These are phyloP conservation scores for Melolontha melolontha DNA, from an alignment of 2,888 invertebrate genomes.

Conservation along the genomic window DNA sequence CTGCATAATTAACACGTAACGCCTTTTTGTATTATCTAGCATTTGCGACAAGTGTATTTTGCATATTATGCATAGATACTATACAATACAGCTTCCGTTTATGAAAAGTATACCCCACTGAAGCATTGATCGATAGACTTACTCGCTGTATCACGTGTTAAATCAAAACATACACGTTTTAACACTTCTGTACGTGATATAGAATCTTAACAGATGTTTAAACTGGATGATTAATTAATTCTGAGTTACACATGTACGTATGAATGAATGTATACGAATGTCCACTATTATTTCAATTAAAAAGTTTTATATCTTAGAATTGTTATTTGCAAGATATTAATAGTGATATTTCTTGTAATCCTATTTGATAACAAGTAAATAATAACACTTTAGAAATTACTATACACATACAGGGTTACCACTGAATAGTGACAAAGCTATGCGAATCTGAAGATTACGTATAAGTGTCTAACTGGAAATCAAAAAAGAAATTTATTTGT, in stretches of 20 bases:
- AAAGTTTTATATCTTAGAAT: too few relatives aligned
- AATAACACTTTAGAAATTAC: too few relatives aligned
- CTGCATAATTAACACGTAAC: slow-evolving; percentile 61
- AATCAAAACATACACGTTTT: slow-evolving; percentile 56
- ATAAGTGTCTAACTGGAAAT: too few relatives aligned
- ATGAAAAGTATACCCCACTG: slow-evolving; percentile 37
- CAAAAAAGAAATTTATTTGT: too few relatives aligned
- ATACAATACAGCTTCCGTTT: slow-evolving; percentile 26
- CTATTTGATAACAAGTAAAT: too few relatives aligned
- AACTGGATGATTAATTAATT: slow-evolving; percentile 31
- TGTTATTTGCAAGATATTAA: too few relatives aligned
- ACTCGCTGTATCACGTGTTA: slow-evolving; percentile 51
- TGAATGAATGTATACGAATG: too few relatives aligned
- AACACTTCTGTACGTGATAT: slow-evolving; percentile 55
- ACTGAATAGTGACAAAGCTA: too few relatives aligned
- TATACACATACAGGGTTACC: too few relatives aligned
- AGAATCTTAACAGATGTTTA: slow-evolving; percentile 54
- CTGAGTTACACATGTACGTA: background rate
- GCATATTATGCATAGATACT: slow-evolving; percentile 27
- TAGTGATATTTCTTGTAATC: too few relatives aligned
- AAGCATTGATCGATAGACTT: slow-evolving; percentile 14
- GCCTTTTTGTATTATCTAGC: slow-evolving; percentile 60
- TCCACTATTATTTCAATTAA: too few relatives aligned
- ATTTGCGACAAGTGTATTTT: slow-evolving; percentile 60
- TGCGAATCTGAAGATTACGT: too few relatives aligned